Conservation (phyloP, 1,140 invertebrate species). For the Leptopilina boulardi region DNA sequence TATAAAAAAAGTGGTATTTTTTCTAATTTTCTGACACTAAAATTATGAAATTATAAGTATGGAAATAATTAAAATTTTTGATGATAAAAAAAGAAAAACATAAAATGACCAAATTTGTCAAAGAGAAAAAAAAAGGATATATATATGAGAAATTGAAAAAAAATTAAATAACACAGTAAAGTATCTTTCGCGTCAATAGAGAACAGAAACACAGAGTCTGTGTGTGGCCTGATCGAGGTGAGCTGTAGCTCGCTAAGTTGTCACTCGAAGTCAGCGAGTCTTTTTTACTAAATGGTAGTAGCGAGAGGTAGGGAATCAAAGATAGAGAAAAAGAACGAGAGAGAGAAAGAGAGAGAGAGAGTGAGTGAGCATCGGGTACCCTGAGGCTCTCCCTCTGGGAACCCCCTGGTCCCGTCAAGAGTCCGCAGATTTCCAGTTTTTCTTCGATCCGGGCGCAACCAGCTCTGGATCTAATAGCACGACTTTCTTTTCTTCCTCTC, state of each 20-base stretch:
- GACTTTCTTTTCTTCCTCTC: constrained; percentile 42
- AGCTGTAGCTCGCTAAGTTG: constrained; percentile 70
- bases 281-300: constrained; percentile 35
- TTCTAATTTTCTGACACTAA: no score
- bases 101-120: no score
- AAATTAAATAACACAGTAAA: background rate
- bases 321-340: constrained; percentile 8
- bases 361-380: constrained; percentile 43
- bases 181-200: constrained; percentile 24
- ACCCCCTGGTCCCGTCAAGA: constrained; percentile 60
- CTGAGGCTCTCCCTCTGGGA: constrained; percentile 51
- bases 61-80: no score
- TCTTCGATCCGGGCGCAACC: constrained; percentile 60
- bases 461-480: constrained; percentile 61
- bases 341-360: constrained; percentile 36
- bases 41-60: no score
- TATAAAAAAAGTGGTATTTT: no score
- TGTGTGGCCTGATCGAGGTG: constrained; percentile 66
- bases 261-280: constrained; percentile 62
- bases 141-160: background rate
- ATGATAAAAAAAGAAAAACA: no score
- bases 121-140: no score
- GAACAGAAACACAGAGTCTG: constrained; percentile 52
- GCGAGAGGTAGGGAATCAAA: constrained; percentile 11
- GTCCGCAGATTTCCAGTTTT: constrained; percentile 70